Conservation (phyloP, 2,888 invertebrate species). For the Torymus tubicola region DNA sequence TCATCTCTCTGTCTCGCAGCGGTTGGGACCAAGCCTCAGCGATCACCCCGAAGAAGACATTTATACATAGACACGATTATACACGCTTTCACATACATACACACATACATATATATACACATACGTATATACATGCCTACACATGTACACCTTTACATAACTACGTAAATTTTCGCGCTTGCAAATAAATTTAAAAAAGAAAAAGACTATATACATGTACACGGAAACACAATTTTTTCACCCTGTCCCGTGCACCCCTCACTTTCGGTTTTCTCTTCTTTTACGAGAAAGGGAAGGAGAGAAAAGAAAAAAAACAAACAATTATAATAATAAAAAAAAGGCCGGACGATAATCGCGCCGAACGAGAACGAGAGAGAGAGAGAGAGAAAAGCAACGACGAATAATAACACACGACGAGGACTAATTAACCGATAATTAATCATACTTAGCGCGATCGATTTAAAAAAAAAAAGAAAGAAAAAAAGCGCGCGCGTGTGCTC, state of each 20-base stretch:
- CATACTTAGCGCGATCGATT: too few species aligned
- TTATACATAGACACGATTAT: background rate
- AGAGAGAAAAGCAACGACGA: background rate
- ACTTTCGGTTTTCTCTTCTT: conserved; percentile 21
- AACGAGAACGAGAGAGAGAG: background rate
- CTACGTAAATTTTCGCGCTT: conserved; percentile 14
- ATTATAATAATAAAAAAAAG: too few species aligned
- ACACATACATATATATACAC: background rate
- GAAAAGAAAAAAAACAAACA: conserved; percentile 2
- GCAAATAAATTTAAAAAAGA: too few species aligned
- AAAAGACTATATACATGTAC: too few species aligned
- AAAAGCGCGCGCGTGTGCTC: conserved; percentile 20
- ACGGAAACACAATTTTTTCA: conserved; percentile 17
- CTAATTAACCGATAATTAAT: background rate
- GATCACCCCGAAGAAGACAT: conserved; percentile 42
- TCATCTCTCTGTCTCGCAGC: conserved; percentile 63
- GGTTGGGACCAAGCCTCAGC: conserved; percentile 66
- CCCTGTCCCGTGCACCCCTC: conserved; percentile 20
- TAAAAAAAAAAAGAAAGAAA: background rate
- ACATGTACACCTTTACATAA: conserved; percentile 1
- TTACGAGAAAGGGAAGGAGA: conserved; percentile 9
- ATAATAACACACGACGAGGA: background rate
- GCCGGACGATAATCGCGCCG: too few species aligned
- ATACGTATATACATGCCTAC: background rate
- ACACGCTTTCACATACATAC: background rate